Conservation (phyloP, 2,888 invertebrate species). For the Catocala sponsa region DNA sequence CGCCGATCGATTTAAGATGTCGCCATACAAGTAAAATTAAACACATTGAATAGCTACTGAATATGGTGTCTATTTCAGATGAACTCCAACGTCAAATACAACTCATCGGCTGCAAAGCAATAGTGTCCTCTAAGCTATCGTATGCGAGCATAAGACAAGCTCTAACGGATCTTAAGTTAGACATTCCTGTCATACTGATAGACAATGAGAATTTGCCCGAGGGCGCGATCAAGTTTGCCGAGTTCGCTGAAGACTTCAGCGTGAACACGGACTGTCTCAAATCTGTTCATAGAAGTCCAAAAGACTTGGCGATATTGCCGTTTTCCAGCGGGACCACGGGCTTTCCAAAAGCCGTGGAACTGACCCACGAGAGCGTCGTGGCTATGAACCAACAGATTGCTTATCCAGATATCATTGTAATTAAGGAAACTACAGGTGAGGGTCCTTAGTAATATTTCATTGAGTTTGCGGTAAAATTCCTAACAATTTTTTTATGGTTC, state of each 20-base stretch:
- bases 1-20: no score
- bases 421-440: slow-evolving; percentile 78
- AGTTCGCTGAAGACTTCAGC: slow-evolving; percentile 86
- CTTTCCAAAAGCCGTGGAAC: slow-evolving; percentile 91
- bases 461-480: no score
- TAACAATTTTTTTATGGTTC: no score
- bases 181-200: slow-evolving; percentile 85
- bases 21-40: not conserved
- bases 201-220: slow-evolving; percentile 82
- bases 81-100: slow-evolving; percentile 91
- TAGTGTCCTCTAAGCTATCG: slow-evolving; percentile 89
- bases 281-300: slow-evolving; percentile 72
- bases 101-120: slow-evolving; percentile 89
- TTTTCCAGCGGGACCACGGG: slow-evolving; percentile 97
- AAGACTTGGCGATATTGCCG: slow-evolving; percentile 91
- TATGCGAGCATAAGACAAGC: slow-evolving; percentile 83
- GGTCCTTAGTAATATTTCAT: slow-evolving; percentile 1
- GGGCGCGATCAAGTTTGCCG: slow-evolving; percentile 89
- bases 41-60: not conserved
- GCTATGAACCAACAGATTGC: slow-evolving; percentile 80
- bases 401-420: slow-evolving; percentile 69
- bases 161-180: slow-evolving; percentile 73
- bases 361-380: slow-evolving; percentile 89
- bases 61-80: slow-evolving; percentile 77
- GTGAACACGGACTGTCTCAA: slow-evolving; percentile 85